phyloP scores from a whole-genome alignment of 2,888 invertebrate species.

The Muscina levida region DNA sequence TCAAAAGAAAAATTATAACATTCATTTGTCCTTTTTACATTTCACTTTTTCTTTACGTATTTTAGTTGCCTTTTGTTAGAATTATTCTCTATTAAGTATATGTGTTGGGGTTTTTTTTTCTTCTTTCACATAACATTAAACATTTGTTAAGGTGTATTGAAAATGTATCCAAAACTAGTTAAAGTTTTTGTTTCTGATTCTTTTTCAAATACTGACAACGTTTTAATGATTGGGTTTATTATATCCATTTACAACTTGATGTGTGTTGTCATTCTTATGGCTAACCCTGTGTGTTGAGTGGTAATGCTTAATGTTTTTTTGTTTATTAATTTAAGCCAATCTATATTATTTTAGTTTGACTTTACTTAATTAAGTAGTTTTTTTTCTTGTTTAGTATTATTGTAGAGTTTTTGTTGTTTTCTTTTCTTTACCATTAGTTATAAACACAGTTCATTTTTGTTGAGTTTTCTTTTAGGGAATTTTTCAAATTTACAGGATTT shows the following conservation, averaged over 20 bases:
- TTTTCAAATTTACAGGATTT: constrained; percentile 49
- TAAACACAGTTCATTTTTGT: constrained; percentile 65
- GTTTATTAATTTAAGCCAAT: neutral
- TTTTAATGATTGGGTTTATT: neutral
- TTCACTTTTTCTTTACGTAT: no score
- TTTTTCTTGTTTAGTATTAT: neutral
- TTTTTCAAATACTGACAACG: neutral
- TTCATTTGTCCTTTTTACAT: no score
- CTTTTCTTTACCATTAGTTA: constrained; percentile 13
- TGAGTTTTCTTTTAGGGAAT: constrained; percentile 47
- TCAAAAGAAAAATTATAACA: neutral
- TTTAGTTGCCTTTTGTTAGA: constrained; percentile 48
- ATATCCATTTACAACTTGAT: no score
- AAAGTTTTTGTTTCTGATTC: neutral
- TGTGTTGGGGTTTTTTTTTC: neutral
- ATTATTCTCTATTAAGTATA: neutral
- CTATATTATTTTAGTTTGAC: no score
- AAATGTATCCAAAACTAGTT: constrained; percentile 18
- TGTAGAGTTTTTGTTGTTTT: constrained; percentile 34
- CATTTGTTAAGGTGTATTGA: constrained; percentile 8
- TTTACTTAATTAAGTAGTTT: no score
- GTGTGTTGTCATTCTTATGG: no score
- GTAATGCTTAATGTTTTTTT: neutral
- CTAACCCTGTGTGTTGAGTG: neutral
- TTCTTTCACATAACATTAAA: constrained; percentile 9